phyloP scores from a whole-genome alignment of 2,888 invertebrate genomes.

The Polietes domitor region DNA sequence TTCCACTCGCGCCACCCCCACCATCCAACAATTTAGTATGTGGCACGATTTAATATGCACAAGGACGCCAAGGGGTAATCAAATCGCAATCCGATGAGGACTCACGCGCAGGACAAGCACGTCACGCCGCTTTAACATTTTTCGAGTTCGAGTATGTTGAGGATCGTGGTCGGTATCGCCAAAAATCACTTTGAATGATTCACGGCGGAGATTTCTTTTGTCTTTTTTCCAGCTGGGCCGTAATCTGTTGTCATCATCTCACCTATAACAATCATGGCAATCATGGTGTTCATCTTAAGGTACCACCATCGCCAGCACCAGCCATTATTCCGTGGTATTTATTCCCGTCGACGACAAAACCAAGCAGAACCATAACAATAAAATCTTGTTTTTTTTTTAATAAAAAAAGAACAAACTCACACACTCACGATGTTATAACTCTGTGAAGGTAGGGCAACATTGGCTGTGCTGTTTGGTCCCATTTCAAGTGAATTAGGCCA shows the following conservation, averaged over 20 bases:
- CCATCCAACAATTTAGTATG: not conserved
- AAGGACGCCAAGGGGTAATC: not conserved
- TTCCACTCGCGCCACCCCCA: not conserved
- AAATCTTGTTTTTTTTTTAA: not conserved
- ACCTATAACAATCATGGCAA: slow-evolving; percentile 13
- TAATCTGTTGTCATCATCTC: slow-evolving; percentile 9
- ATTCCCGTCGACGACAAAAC: not conserved
- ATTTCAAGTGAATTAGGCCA: not conserved
- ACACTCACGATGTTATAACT: not conserved
- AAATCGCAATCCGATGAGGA: not conserved
- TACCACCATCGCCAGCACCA: not conserved
- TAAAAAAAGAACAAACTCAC: not conserved
- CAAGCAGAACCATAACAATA: slow-evolving; percentile 12
- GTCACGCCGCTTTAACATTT: no score
- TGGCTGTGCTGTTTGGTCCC: not conserved
- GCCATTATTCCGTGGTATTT: not conserved
- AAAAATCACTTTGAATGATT: not conserved
- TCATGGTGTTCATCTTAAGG: not conserved
- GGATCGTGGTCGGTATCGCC: no score
- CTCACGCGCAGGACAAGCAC: not conserved
- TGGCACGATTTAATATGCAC: not conserved
- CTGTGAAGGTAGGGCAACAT: not conserved
- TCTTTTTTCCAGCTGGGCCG: not conserved
- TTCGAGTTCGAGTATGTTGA: no score
- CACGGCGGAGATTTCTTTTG: not conserved